A percentile compares a stretch with the other conserved stretches of the same genome.
These are phyloP conservation scores for Leptinotarsa texana DNA, from an alignment of 1,140 invertebrate genomes.

Conservation along the genomic window DNA sequence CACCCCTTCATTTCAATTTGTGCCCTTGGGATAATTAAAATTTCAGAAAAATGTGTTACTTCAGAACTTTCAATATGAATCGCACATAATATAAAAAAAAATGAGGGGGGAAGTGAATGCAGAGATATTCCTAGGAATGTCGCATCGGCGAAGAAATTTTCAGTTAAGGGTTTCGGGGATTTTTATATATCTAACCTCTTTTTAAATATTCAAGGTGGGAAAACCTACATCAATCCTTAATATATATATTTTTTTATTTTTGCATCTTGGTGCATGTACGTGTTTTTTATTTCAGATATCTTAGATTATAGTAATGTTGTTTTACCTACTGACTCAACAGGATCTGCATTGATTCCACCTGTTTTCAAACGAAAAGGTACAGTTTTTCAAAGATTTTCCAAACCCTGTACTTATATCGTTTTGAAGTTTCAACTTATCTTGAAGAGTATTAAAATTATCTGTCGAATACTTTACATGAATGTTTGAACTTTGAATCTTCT, in stretches of 20 bases:
- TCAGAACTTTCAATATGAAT: too few relatives aligned
- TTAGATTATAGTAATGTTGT: constrained; percentile 77
- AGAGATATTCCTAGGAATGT: too few relatives aligned
- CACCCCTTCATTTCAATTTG: too few relatives aligned
- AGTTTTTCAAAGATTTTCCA: neutral
- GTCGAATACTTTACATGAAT: neutral
- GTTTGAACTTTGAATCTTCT: neutral
- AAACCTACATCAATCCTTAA: neutral
- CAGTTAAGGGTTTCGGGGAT: neutral
- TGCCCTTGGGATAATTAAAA: too few relatives aligned
- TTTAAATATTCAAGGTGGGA: neutral
- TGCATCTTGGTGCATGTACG: constrained; percentile 43
- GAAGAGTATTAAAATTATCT: constrained; percentile 1
- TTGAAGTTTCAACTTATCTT: neutral
- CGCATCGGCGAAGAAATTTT: too few relatives aligned
- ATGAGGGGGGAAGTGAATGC: too few relatives aligned
- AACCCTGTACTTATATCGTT: neutral
- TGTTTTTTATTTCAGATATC: constrained; percentile 69
- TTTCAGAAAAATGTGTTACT: too few relatives aligned
- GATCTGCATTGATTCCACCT: constrained; percentile 71
- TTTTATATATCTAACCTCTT: neutral
- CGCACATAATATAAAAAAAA: neutral
- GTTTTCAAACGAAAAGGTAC: constrained; percentile 76
- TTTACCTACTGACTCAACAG: constrained; percentile 78
- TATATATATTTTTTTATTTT: neutral